These are phyloP conservation scores for Athalia circularis DNA, from an alignment of 2,888 invertebrate genomes.

Conservation along the genomic window DNA sequence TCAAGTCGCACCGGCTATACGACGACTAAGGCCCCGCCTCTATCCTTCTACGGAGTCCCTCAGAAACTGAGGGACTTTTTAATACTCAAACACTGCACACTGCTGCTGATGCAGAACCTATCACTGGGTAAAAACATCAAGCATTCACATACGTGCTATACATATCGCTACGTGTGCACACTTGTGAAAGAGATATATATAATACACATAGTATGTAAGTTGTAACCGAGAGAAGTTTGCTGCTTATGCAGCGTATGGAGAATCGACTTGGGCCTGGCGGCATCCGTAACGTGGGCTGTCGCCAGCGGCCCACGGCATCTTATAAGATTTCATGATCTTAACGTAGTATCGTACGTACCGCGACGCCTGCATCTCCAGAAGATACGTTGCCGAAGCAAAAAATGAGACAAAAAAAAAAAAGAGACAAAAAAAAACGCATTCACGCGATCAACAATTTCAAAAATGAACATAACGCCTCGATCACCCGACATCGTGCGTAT, in stretches of 20 bases:
- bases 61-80: conserved; percentile 1
- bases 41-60: conserved; percentile 34
- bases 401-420: too few species aligned
- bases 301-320: conserved; percentile 50
- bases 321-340: conserved; percentile 20
- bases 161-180: neutral
- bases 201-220: neutral
- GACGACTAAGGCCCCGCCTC: conserved; percentile 5
- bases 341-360: neutral
- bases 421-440: too few species aligned
- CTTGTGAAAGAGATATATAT: conserved; percentile 3
- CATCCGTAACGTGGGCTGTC: conserved; percentile 56
- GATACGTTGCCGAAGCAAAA: too few species aligned
- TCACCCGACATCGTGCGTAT: too few species aligned
- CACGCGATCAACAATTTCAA: too few species aligned
- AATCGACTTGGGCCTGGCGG: conserved; percentile 55
- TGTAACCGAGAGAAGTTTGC: neutral
- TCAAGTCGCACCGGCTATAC: neutral
- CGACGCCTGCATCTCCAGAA: neutral
- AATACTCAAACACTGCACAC: neutral
- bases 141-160: neutral
- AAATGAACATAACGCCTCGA: too few species aligned
- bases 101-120: neutral
- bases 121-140: neutral
- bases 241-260: neutral